Base-by-base conservation (phyloP, 2,797 vertebrate genomes). In the Coreius guichenoti region DNA sequence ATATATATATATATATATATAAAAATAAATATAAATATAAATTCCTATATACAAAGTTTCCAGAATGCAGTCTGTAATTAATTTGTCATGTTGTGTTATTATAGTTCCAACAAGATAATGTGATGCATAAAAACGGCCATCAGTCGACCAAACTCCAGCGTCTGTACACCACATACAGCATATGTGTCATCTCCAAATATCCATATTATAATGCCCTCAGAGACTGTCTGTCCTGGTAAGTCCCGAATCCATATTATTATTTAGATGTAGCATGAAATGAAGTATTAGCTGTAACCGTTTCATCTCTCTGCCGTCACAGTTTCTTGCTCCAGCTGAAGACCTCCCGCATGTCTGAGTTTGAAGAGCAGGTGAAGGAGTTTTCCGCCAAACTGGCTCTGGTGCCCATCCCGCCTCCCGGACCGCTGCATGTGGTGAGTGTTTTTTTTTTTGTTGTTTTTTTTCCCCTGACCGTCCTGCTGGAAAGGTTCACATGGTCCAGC, bases 121-220 rank as follows among this genome's bases (percentile, higher is more conserved):
- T 69, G 29, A 26, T 90, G 29, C 88, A 93, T 86, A 96, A 92
- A 11, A 97, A 96, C 0, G 96, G 96, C n/a, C 93, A 89, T 2
- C 88, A 95, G 90, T 82, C 89, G 0, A 86, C 89, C 5, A 95
- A 95, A 86, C 31, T 84, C 0, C 87, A 90, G 1, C 89, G 93
- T 26, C 93, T 94, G 82, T 99, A 95, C 4, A 81, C 95, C 1
- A 95, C 97, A 0, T 95, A 94, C 1, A 96, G 95, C 0, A 90
- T 99, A 82, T 99, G 98, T 33, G 89, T 99, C 83, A 96, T 99
- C 92, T 99, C 98, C 79, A 96, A 97, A 91, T 96, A 97, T 63
- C 98, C 98, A 0, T 99, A 99, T 89, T 99, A 97, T 93, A 97
- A 92, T 13, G 96, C 97, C 45, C 94, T 99, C 77, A 95, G 94